A percentile compares a stretch with the other conserved stretches of the same genome.
These are phyloP conservation scores for Rhombomys opimus DNA, from an alignment of 2,113 vertebrate genomes.

Conservation along the genomic window DNA sequence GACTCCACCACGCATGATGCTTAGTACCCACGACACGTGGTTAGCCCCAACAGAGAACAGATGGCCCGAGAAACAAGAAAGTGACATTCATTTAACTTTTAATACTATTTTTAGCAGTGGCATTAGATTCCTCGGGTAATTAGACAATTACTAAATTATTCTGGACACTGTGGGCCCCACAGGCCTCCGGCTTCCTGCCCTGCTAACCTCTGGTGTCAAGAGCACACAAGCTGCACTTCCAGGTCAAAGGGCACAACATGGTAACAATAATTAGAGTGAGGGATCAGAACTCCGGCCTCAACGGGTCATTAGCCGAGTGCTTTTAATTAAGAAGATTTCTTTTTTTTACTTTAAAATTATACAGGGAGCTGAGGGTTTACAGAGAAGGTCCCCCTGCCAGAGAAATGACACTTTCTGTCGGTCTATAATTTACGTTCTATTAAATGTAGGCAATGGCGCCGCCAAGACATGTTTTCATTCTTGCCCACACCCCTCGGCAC, in stretches of 20 bases:
- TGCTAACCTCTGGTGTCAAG: slow-evolving; percentile 93
- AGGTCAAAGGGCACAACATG: slow-evolving; percentile 94
- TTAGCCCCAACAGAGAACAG: slow-evolving; percentile 83
- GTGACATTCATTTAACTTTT: slow-evolving; percentile 83
- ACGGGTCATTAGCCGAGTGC: slow-evolving; percentile 86
- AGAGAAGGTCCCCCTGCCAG: slow-evolving; percentile 26
- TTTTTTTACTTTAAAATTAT: slow-evolving; percentile 73
- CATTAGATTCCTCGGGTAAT: slow-evolving; percentile 91
- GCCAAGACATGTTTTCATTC: neutral
- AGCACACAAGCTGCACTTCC: slow-evolving; percentile 92
- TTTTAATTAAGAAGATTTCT: slow-evolving; percentile 85
- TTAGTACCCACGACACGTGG: slow-evolving; percentile 65
- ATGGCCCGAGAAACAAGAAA: slow-evolving; percentile 77
- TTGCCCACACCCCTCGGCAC: slow-evolving; percentile 38
- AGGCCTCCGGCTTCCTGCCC: slow-evolving; percentile 94
- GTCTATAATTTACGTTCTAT: neutral
- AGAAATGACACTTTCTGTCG: neutral
- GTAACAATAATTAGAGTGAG: slow-evolving; percentile 92
- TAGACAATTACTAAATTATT: slow-evolving; percentile 95
- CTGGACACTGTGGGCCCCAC: slow-evolving; percentile 87
- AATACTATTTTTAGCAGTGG: slow-evolving; percentile 94
- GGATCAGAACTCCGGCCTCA: slow-evolving; percentile 88
- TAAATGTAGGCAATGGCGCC: neutral
- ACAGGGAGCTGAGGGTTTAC: slow-evolving; percentile 36
- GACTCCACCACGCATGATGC: neutral